Evolutionary conservation across 2,113 vertebrate genomes (phyloP).

Genomic region (Mastomys natalensis): DNA sequence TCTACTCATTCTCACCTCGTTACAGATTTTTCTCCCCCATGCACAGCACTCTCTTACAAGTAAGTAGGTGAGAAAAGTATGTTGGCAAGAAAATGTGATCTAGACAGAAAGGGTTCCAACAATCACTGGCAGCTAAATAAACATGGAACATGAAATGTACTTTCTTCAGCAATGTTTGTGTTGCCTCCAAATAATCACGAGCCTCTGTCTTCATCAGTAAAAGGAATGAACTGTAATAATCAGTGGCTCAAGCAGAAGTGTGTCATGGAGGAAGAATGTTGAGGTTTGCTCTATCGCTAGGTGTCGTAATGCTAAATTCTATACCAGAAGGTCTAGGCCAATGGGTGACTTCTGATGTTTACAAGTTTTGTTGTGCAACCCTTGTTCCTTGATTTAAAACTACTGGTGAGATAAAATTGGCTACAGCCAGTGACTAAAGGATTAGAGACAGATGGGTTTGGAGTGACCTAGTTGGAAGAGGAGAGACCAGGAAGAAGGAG

Average conservation of each 20-base stretch:
- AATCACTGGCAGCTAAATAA: not conserved
- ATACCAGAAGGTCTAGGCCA: too few species aligned
- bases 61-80: not conserved
- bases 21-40: not conserved
- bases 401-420: too few species aligned
- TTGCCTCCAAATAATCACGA: not conserved
- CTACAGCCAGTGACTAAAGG: too few species aligned
- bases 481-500: too few species aligned
- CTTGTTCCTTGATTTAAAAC: too few species aligned
- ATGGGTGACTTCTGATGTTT: too few species aligned
- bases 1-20: not conserved
- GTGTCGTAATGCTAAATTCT: too few species aligned
- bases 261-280: too few species aligned
- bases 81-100: not conserved
- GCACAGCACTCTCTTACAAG: not conserved
- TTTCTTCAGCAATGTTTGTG: conserved; percentile 28
- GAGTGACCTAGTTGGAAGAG: too few species aligned
- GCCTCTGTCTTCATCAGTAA: not conserved
- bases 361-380: too few species aligned
- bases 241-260: not conserved
- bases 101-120: conserved; percentile 43
- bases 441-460: too few species aligned
- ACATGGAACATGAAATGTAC: not conserved
- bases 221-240: not conserved
- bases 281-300: too few species aligned